Percentiles rank a stretch among this genome's conserved stretches.
Conservation (phyloP, 2,113 vertebrate species). For the Glaucomys volans region DNA sequence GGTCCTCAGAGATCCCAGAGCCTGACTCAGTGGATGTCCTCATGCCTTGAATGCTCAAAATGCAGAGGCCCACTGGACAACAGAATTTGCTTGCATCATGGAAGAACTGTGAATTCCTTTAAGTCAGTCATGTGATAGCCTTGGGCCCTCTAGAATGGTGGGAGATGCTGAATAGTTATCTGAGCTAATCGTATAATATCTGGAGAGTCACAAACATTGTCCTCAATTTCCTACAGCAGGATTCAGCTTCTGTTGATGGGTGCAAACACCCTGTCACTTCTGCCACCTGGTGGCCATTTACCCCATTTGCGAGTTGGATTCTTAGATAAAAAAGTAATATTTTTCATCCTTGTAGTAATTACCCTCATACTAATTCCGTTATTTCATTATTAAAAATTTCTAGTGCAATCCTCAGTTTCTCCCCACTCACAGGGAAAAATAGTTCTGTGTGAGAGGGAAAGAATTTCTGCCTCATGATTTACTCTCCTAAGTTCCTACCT, state of each 20-base stretch:
- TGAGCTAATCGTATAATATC: accelerated
- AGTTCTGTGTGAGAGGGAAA: background rate
- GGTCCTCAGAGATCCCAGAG: background rate
- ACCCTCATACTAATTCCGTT: background rate
- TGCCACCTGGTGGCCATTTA: slow-evolving; percentile 70
- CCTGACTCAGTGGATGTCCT: too few species aligned
- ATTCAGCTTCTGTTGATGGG: background rate
- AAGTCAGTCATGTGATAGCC: too few species aligned
- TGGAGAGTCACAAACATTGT: accelerated
- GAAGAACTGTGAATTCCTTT: accelerated
- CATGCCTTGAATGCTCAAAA: background rate
- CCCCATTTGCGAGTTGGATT: background rate
- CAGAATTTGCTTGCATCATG: accelerated
- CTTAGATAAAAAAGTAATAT: background rate
- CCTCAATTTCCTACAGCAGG: background rate
- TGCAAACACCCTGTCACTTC: background rate
- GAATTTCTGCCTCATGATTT: background rate
- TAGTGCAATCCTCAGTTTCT: too few species aligned
- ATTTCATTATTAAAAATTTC: background rate
- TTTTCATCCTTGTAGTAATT: too few species aligned
- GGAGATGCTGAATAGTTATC: background rate
- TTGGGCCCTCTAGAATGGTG: background rate
- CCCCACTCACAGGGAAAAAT: too few species aligned
- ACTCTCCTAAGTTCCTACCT: background rate
- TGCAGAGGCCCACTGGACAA: background rate